Evolutionary conservation across 30 jellyfish, hydroid and myxozoan species (phyloP).

Genomic region (Chrysaora quinquecirrha): DNA sequence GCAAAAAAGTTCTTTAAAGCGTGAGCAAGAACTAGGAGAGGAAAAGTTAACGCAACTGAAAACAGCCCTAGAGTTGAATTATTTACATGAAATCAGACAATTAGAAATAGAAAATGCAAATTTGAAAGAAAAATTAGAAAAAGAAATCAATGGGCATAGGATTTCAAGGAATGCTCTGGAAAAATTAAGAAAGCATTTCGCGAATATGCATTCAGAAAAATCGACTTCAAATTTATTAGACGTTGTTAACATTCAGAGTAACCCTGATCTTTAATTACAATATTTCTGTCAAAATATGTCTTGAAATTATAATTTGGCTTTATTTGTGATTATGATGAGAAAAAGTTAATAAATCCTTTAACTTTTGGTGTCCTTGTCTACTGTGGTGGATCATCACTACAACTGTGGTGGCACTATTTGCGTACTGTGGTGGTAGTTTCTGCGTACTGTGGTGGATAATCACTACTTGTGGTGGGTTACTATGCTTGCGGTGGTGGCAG

Average conservation of each 20-base stretch:
- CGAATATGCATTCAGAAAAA: constrained; percentile 6
- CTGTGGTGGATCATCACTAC: too few relatives aligned
- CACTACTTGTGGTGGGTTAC: too few relatives aligned
- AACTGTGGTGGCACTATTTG: too few relatives aligned
- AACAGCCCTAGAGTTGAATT: constrained; percentile 12
- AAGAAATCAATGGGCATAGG: constrained; percentile 17
- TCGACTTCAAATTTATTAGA: constrained; percentile 15
- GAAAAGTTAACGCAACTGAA: constrained; percentile 15
- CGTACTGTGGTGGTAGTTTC: too few relatives aligned
- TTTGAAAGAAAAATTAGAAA: constrained; percentile 30
- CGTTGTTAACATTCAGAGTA: constrained; percentile 20
- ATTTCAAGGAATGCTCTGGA: constrained; percentile 32
- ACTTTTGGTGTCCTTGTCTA: too few relatives aligned
- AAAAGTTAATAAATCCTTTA: background rate
- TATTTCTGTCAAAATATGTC: background rate
- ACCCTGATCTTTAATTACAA: background rate
- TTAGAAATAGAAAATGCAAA: constrained; percentile 24
- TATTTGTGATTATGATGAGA: background rate
- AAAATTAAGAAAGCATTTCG: constrained; percentile 60
- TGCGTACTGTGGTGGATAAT: too few relatives aligned
- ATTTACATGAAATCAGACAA: constrained; percentile 14
- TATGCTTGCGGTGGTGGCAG: too few relatives aligned
- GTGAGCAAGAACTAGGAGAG: constrained; percentile 3
- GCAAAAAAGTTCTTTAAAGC: background rate
- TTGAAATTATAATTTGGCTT: background rate